Base-by-base conservation (phyloP, 1,140 invertebrate species). In the Cydia amplana region DNA sequence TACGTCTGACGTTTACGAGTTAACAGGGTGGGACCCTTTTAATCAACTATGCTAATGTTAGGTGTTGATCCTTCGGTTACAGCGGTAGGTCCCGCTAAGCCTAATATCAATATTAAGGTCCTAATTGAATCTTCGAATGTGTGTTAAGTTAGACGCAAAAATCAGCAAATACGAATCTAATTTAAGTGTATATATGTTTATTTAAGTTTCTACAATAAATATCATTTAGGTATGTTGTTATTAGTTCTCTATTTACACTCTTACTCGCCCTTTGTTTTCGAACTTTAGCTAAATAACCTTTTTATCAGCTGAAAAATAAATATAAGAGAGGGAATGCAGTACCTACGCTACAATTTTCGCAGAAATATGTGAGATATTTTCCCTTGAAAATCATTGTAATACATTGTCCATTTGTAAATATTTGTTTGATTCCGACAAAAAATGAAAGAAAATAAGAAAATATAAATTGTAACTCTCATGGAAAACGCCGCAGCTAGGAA, bases 1-100 rank as follows among this genome's bases (percentile, higher is more conserved):
- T 87, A 91, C 83, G 81, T 82, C 83, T 91, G 90, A 93, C 90
- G 81, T 90, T 90, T 90, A 90, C 87, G 88, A 91, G 85, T 88
- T 91, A 91, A 89, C 91, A 89, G 80, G 79, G 85, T 83, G 85
- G 79, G 88, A 86, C 86, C 87, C 89, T 91, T 91, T 91, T 93
- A 93, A 93, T 93, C 90, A 91, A 90, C 87, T 91, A 91, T 90
- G 89, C 85, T 90, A 91, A 91, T 91, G 88, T 88, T 87, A 88
- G 85, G 82, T 86, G 87, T 87, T 85, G 86, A 86, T 89, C 85
- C 82, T 80, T 83, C 83, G 79, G 82, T 78, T 79, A 55, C 46
- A 77, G 76, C 80, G 83, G 79, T 77, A 80, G 82, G 82, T 75
- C 75, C 78, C 82, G 79, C 82, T 84, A 86, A 85, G 79, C 77